A percentile compares a stretch with the other conserved stretches of the same genome.
Evolutionary conservation across 92 coral and sea anemone species (phyloP).

Genomic region (Scolanthus callimorphus): DNA sequence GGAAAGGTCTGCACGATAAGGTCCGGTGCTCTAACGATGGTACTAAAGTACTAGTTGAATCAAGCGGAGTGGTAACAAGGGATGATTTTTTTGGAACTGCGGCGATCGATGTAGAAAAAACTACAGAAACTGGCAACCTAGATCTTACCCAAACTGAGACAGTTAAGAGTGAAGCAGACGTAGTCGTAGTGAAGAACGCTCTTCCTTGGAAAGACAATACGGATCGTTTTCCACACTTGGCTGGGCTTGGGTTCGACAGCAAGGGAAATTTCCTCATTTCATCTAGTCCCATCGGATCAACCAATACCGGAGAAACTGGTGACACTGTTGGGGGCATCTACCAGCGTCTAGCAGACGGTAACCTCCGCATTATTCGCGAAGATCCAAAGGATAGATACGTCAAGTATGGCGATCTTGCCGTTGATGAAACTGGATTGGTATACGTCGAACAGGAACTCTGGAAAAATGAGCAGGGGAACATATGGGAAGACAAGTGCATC

Average conservation of each 20-base stretch:
- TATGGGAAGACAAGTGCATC: not conserved
- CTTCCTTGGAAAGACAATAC: conserved; percentile 1
- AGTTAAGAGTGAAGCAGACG: not conserved
- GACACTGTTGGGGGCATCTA: not conserved
- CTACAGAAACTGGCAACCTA: too few relatives aligned
- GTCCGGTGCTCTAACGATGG: conserved; percentile 1
- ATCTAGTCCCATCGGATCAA: not conserved
- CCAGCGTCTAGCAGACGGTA: conserved; percentile 1
- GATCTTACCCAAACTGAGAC: not conserved
- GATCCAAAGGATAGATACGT: not conserved
- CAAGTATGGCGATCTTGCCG: not conserved
- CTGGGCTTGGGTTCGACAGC: not conserved
- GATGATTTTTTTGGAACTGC: not conserved
- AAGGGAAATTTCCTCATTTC: conserved; percentile 1
- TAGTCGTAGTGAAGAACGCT: not conserved
- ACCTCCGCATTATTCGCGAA: not conserved
- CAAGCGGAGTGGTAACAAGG: too few relatives aligned
- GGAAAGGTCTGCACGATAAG: not conserved
- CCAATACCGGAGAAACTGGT: not conserved
- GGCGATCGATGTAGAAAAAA: not conserved
- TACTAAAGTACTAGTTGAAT: not conserved
- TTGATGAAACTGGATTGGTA: not conserved
- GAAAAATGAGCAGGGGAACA: not conserved
- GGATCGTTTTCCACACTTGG: not conserved
- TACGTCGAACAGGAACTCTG: not conserved